Percentiles rank a stretch among this genome's conserved stretches.
phyloP scores from a whole-genome alignment of 2,797 vertebrate genomes.

The Chelidonichthys spinosus region DNA sequence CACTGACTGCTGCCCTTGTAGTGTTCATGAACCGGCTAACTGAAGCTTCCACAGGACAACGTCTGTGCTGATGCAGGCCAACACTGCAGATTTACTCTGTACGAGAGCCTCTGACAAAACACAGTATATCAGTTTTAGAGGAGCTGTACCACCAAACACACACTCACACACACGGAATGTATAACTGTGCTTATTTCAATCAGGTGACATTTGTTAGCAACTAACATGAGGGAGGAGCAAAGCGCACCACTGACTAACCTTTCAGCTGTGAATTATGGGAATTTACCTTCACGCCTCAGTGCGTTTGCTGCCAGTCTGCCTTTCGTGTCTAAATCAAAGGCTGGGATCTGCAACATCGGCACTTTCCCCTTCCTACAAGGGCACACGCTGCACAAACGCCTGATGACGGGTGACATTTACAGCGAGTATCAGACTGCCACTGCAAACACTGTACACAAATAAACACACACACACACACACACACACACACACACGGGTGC shows the following conservation, averaged over 20 bases:
- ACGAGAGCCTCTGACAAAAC: conserved; percentile 53
- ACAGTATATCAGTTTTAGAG: conserved; percentile 76
- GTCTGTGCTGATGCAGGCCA: conserved; percentile 43
- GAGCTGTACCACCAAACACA: conserved; percentile 70
- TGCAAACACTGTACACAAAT: conserved; percentile 59
- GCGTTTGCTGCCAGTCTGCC: conserved; percentile 87
- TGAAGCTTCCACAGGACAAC: conserved; percentile 25
- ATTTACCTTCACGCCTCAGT: conserved; percentile 96
- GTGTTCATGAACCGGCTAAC: conserved; percentile 39
- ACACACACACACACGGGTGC: conserved; percentile 31
- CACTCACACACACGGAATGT: conserved; percentile 64
- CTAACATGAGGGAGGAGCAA: conserved; percentile 86
- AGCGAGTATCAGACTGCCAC: conserved; percentile 60
- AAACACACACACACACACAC: conserved; percentile 39
- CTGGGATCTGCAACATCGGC: conserved; percentile 90
- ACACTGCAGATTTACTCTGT: conserved; percentile 47
- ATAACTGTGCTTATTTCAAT: conserved; percentile 87
- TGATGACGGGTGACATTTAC: conserved; percentile 86
- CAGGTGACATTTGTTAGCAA: conserved; percentile 90
- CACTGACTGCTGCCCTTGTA: conserved; percentile 17
- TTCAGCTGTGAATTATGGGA: conserved; percentile 96
- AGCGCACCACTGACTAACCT: conserved; percentile 88
- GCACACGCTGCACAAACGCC: conserved; percentile 77
- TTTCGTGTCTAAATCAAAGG: conserved; percentile 95
- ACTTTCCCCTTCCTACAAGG: conserved; percentile 92